These are phyloP conservation scores for Myotis findleyi DNA, from an alignment of 2,797 vertebrate species.

Conservation along the genomic window DNA sequence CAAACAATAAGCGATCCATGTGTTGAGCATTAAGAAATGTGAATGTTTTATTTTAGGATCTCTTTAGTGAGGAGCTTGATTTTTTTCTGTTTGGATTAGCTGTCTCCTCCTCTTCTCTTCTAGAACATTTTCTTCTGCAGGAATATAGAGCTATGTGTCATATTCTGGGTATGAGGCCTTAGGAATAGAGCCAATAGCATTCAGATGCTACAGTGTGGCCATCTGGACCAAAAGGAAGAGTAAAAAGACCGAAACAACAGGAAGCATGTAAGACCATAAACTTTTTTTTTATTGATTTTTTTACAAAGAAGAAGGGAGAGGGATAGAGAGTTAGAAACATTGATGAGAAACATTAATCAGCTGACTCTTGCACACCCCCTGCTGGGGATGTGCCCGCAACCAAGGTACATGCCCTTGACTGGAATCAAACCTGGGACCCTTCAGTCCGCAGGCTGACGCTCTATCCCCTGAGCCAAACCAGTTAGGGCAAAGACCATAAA, in stretches of 20 bases:
- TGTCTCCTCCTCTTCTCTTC: not conserved
- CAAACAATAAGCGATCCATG: not conserved
- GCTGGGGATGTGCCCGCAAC: too few species aligned
- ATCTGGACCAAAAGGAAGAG: not conserved
- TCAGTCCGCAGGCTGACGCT: too few species aligned
- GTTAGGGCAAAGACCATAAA: not conserved
- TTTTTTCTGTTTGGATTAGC: not conserved
- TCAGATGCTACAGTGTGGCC: not conserved
- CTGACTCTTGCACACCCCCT: too few species aligned
- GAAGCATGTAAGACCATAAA: not conserved
- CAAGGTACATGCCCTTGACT: too few species aligned
- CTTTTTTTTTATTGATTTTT: too few species aligned
- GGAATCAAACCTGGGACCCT: too few species aligned
- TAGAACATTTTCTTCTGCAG: constrained; percentile 38
- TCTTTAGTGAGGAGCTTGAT: not conserved
- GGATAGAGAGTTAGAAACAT: too few species aligned
- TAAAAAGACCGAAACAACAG: not conserved
- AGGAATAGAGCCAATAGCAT: not conserved
- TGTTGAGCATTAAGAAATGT: not conserved
- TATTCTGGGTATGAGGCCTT: not conserved
- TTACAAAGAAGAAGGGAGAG: too few species aligned
- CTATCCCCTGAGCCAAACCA: too few species aligned
- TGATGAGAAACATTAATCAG: too few species aligned
- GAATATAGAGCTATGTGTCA: not conserved
- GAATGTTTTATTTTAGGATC: not conserved